Evolutionary conservation across 2,113 vertebrate genomes (phyloP), one percentile per base, ranked within the genome.

Genomic region (Cervus canadensis): DNA sequence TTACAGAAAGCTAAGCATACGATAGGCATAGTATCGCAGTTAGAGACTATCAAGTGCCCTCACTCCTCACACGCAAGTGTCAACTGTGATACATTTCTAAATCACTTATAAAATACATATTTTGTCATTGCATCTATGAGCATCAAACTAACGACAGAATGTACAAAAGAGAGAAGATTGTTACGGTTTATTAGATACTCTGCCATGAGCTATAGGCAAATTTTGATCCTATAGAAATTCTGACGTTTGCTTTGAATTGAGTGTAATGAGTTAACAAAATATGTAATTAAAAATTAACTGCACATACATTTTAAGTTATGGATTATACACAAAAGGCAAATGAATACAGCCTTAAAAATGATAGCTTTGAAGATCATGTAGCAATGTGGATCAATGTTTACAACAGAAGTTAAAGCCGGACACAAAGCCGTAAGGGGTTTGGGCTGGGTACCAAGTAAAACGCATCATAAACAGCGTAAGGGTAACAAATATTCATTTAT

Each of bases 221-320:
- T 84, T 19, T n/a, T 90, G 52, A 23, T 85, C 23, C 48, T 74
- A 50, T 0, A 85, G 57, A 17, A 48, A 88, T 76, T 52, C 23
- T 43, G 33, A 81, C 19, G 33, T 78, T 97, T 57, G 43, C 62
- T 96, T 91, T 87, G 57, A 90, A 40, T 52, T 26, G 30, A 86
- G 56, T 94, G 57, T 88, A 79, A 87, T 54, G 36, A 92, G 59
- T 40, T 92, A 92, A 62, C 1, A 45, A 82, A 71, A 56, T 12
- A 7, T 60, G 25, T 67, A 87, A 87, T 52, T 81, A 89, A 90
- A 85, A 94, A 90, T 76, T 92, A 96, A 87, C 62, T 87, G 45
- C 43, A 78, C 36, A 64, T 67, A 64, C 33, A 94, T 83, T 92
- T 90, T 12, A 67, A 96, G 91, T 83, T 57, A 95, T 83, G 19